Percentiles rank a stretch among this genome's conserved stretches.
phyloP scores from a whole-genome alignment of 1,140 invertebrate genomes.

The Cydia fagiglandana region DNA sequence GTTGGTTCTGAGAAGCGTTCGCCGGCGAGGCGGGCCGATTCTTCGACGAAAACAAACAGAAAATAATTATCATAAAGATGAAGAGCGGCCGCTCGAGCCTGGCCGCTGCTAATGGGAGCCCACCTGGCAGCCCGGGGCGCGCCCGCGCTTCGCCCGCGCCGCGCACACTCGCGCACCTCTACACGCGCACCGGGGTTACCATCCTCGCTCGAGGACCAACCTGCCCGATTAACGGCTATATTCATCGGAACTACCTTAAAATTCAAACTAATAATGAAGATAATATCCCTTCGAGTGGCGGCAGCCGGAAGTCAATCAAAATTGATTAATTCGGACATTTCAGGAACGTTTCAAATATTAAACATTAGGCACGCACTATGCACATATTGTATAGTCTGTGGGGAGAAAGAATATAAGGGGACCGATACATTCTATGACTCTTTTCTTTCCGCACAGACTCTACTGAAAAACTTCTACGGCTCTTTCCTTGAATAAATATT shows the following conservation, averaged over 20 bases:
- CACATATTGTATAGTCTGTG: too few species aligned
- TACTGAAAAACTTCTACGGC: too few species aligned
- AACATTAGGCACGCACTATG: too few species aligned
- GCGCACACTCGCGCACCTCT: constrained; percentile 39
- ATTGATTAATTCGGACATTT: too few species aligned
- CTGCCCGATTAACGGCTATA: background rate
- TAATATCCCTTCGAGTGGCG: too few species aligned
- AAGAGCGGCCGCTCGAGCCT: constrained; percentile 75
- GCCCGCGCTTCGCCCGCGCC: constrained; percentile 38
- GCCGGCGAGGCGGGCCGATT: constrained; percentile 74
- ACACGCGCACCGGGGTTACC: constrained; percentile 32
- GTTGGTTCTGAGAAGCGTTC: constrained; percentile 75
- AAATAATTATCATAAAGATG: constrained; percentile 80
- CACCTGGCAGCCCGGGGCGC: constrained; percentile 64
- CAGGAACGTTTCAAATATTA: too few species aligned
- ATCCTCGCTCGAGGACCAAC: constrained; percentile 36
- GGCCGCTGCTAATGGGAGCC: constrained; percentile 73
- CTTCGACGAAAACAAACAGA: constrained; percentile 79
- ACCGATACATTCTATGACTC: too few species aligned
- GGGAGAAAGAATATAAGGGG: too few species aligned
- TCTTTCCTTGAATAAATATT: too few species aligned
- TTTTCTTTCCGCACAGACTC: too few species aligned
- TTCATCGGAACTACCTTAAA: background rate
- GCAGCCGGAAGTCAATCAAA: too few species aligned
- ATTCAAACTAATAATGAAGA: background rate